Evolutionary conservation across 1,140 invertebrate genomes (phyloP).

Genomic region (Oryctes rhinoceros): DNA sequence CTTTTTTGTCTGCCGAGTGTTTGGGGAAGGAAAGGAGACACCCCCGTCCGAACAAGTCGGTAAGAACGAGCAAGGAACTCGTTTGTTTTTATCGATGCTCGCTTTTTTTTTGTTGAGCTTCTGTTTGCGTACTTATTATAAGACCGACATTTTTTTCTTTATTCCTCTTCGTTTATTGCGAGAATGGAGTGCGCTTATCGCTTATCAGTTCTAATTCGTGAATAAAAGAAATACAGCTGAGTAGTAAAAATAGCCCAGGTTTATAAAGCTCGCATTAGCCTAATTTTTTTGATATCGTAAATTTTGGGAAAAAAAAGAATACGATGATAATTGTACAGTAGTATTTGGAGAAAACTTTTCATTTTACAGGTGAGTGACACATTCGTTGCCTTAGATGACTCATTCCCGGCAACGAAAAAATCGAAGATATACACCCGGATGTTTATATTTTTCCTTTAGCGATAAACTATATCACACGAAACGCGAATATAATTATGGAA

Average conservation of each 20-base stretch:
- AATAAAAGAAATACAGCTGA: neutral
- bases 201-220: neutral
- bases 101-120: neutral
- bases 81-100: slow-evolving; percentile 33
- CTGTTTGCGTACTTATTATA: neutral
- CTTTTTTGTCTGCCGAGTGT: slow-evolving; percentile 9
- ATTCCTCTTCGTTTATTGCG: neutral
- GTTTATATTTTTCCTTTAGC: too few species aligned
- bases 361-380: neutral
- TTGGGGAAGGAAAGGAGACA: slow-evolving; percentile 15
- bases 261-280: too few species aligned
- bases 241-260: neutral
- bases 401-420: neutral
- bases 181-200: neutral
- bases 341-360: neutral
- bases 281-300: too few species aligned
- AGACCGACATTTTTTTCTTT: neutral
- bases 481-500: too few species aligned
- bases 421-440: neutral
- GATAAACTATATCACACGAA: too few species aligned
- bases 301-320: neutral
- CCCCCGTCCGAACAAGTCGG: slow-evolving; percentile 10
- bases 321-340: neutral
- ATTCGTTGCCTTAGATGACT: neutral
- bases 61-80: slow-evolving; percentile 20